A percentile compares a stretch with the other conserved stretches of the same genome.
phyloP scores from a whole-genome alignment of 2,113 vertebrate species.

The Ivindomyrus marchei region DNA sequence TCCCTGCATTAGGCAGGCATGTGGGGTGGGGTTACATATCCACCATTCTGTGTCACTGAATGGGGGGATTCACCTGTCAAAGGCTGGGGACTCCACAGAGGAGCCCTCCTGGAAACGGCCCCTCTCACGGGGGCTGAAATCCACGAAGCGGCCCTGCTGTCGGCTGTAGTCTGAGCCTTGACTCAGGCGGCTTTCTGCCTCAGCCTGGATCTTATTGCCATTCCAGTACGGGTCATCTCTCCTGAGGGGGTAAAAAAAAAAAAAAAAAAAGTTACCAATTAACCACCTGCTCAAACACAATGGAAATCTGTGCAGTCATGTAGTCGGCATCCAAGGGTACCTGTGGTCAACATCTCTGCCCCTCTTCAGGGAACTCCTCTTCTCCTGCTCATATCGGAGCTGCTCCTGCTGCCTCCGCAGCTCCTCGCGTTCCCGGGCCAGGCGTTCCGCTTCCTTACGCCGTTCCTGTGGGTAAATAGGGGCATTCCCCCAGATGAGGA shows the following conservation, averaged over 20 bases:
- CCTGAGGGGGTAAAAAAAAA: constrained; percentile 45
- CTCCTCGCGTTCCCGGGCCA: constrained; percentile 87
- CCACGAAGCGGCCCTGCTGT: constrained; percentile 83
- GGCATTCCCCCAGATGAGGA: neutral
- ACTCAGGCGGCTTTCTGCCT: constrained; percentile 75
- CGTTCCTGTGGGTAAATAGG: constrained; percentile 66
- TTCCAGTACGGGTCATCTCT: constrained; percentile 90
- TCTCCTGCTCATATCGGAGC: constrained; percentile 94
- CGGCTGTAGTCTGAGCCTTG: constrained; percentile 82
- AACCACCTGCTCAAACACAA: neutral
- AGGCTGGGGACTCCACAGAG: constrained; percentile 67
- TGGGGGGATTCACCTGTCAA: constrained; percentile 71
- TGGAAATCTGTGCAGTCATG: neutral
- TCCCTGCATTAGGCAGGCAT: neutral
- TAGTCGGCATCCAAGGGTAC: constrained; percentile 45
- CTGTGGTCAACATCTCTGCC: constrained; percentile 87
- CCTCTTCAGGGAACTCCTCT: constrained; percentile 88
- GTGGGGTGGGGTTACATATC: neutral
- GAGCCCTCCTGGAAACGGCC: constrained; percentile 73
- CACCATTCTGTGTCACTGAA: neutral
- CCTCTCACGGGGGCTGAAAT: constrained; percentile 79
- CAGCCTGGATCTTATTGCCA: constrained; percentile 77
- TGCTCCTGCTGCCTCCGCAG: constrained; percentile 91
- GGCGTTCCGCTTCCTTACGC: constrained; percentile 88
- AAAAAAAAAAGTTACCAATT: neutral